Evolutionary conservation across 1,140 invertebrate species (phyloP), one percentile per base, ranked within the genome.

Genomic region (Bicyclus anynana): DNA sequence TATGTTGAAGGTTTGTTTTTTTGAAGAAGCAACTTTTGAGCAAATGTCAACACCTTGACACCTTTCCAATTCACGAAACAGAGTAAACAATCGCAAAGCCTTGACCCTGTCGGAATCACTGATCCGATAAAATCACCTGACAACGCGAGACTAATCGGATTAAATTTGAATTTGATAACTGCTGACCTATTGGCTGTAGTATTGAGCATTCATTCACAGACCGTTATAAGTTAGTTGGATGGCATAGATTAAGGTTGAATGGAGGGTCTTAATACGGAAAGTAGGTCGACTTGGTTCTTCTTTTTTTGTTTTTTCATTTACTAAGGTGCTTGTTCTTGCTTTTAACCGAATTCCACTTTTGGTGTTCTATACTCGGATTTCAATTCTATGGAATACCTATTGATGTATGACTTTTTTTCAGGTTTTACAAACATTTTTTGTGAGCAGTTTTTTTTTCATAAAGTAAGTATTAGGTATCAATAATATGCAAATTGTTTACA

Each of bases 101-200:
- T 3, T 40, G 37, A 40, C 37, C 37, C 10, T 40, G 37, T 40
- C 37, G 13, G 14, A 17, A 40, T 49, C 46, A 50, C 33, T 40
- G 48, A 33, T 56, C 37, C 23, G 38, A 40, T 13, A 38, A 27
- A 47, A 42, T 27, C 17, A 38, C 21, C 14, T 13, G 14, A 49
- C 14, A 13, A 55, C 33, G 44, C 46, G 20, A 47, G 29, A 55
- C 53, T 23, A 38, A 55, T 48, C 17, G 33, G 4, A 51, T 21
- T 51, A 10, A 51, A 38, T 38, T 37, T 17, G 20, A 38, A 37
- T 40, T 40, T 40, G 37, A 51, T 38, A 51, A 20, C 21, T 13
- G 20, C 21, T 13, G 20, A 23, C 20, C 44, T 14, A n/a, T 16
- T 26, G 20, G 13, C 20, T 12, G 20, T 27, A 40, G 1, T 18